Evolutionary conservation across 1,140 invertebrate species (phyloP).

Genomic region (Matsumurasca onukii): DNA sequence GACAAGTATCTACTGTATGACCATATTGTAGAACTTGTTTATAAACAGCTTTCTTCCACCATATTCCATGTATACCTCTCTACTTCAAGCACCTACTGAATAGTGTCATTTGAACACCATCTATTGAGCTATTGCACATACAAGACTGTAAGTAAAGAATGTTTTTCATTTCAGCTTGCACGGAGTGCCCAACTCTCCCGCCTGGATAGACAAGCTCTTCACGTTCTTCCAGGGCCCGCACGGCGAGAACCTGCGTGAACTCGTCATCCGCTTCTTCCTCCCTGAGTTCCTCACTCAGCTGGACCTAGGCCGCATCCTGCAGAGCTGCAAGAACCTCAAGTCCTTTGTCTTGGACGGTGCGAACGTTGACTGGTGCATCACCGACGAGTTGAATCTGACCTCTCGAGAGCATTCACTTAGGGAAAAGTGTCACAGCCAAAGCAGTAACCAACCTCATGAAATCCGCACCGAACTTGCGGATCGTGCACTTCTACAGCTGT

Average conservation of each 20-base stretch:
- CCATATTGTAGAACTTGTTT: too few relatives aligned
- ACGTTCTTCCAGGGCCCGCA: conserved; percentile 48
- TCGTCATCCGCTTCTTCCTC: conserved; percentile 47
- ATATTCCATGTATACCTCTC: too few relatives aligned
- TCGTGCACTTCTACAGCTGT: conserved; percentile 51
- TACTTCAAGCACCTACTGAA: too few relatives aligned
- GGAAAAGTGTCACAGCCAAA: conserved; percentile 46
- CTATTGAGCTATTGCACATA: too few relatives aligned
- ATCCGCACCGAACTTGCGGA: conserved; percentile 46
- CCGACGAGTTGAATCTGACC: conserved; percentile 43
- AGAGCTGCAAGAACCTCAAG: conserved; percentile 47
- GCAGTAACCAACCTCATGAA: conserved; percentile 48
- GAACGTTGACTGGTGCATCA: conserved; percentile 47
- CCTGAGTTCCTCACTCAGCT: conserved; percentile 44
- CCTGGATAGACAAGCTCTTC: conserved; percentile 51
- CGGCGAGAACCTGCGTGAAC: conserved; percentile 46
- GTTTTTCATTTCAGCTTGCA: too few relatives aligned
- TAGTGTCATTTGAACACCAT: too few relatives aligned
- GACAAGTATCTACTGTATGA: too few relatives aligned
- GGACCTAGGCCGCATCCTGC: conserved; percentile 48
- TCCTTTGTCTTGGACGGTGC: conserved; percentile 48
- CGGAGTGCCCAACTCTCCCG: conserved; percentile 45
- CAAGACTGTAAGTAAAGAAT: too few relatives aligned
- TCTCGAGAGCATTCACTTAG: conserved; percentile 49
- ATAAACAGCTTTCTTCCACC: too few relatives aligned